Evolutionary conservation across 1,140 invertebrate species (phyloP), one percentile per base, ranked within the genome.

Genomic region (Periplaneta americana): DNA sequence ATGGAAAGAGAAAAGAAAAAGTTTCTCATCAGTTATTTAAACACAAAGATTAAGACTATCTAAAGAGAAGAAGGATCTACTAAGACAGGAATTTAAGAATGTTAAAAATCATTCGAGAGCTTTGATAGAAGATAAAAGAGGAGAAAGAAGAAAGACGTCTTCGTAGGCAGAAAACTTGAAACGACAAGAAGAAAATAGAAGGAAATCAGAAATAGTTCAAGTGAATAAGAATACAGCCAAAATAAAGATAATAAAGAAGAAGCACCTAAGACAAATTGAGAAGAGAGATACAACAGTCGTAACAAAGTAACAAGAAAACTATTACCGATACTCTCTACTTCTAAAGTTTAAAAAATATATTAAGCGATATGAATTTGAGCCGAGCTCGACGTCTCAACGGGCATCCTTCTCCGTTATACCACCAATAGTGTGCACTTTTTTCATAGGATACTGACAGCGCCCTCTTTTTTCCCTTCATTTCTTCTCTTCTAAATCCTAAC

Each of bases 231-330:
- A 96, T 87, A 92, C 95, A 48, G 90, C 91, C 1, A 97, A 97
- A 88, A 87, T 97, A 22, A 97, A 96, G 85, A 91, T 92, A 83
- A 96, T 96, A 93, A 96, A 94, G 85, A 96, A 95, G 87, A 97
- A 96, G 88, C 94, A 96, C 82, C 88, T 97, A 81, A 90, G 94
- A 80, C 91, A 91, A 85, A 93, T 97, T 85, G 92, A 96, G 85
- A 97, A 96, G 86, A 88, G 95, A 76, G 95, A 96, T 88, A 94
- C 94, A 35, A 91, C 91, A 82, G 90, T 92, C 9, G 79, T 85
- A 66, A 85, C 82, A n/a, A n/a, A n/a, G n/a, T n/a, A n/a, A n/a
- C n/a, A n/a, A n/a, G n/a, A n/a, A n/a, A n/a, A n/a, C n/a, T n/a
- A n/a, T n/a, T n/a, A n/a, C n/a, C n/a, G n/a, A n/a, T n/a, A n/a